Base-by-base conservation (phyloP, 2,797 vertebrate genomes). In the Bradypus variegatus region DNA sequence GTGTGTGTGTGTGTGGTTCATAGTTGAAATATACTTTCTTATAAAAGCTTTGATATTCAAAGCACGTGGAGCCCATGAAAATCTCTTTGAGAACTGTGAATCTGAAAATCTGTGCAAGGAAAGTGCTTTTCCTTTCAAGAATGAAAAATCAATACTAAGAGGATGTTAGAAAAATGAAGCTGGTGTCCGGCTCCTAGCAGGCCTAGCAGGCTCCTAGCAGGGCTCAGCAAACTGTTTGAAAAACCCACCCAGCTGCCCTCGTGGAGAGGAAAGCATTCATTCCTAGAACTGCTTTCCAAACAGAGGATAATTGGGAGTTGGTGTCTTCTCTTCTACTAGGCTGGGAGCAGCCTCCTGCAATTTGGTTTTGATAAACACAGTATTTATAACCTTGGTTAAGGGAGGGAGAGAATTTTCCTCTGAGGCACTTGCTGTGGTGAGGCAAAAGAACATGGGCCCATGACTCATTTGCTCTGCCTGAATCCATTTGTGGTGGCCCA, bases 351-450 rank as follows among this genome's bases (percentile, higher is more conserved):
- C 41, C 64, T 87, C 73, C 93, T 95, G 27, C 86, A 90, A 93
- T 89, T 95, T 95, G 0, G 41, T 90, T 91, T 92, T 92, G 80
- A 79, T 90, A 94, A 96, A 94, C 88, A 94, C 33, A 55, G 86
- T 91, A 16, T 91, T 91, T 95, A 89, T 77, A 76, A 75, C 82
- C 38, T 79, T 88, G 48, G 94, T 33, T 25, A 65, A 18, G n/a
- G 60, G 73, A 33, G 27, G 33, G 33, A 18, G 13, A 19, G 82
- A 91, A 89, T 94, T 91, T 92, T 93, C 80, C 88, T 82, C 80
- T 38, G 65, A 85, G 92, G 93, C 88, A 50, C 75, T 95, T 88
- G 75, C 79, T 86, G 77, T 77, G 86, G 76, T 81, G 29, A 10
- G n/a, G 75, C 82, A 48, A 86, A 73, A 36, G 91, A 69, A 82